Evolutionary conservation across 2,113 vertebrate genomes (phyloP).

Genomic region (Aegypius monachus): DNA sequence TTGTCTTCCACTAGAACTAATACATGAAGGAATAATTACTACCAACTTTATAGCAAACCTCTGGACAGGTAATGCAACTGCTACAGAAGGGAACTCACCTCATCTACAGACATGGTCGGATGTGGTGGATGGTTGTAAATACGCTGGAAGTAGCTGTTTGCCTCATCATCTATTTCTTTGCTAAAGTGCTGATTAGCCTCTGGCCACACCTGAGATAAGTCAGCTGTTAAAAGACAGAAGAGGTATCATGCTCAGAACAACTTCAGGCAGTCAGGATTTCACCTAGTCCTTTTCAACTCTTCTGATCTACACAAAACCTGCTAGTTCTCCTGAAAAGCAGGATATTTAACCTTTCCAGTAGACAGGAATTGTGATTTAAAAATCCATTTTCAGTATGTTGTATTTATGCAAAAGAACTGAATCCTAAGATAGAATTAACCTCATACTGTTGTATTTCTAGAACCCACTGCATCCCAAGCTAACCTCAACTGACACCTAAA

Average conservation of each 20-base stretch:
- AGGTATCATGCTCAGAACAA: not conserved
- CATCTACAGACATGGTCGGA: slow-evolving; percentile 99
- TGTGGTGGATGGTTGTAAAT: slow-evolving; percentile 99
- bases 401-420: not conserved
- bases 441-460: not conserved
- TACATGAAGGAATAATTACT: not conserved
- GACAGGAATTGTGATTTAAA: not conserved
- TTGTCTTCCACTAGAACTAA: not conserved
- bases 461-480: not conserved
- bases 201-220: slow-evolving; percentile 99
- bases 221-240: slow-evolving; percentile 77
- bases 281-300: not conserved
- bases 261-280: not conserved
- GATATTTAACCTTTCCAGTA: not conserved
- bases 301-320: not conserved
- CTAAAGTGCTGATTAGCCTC: slow-evolving; percentile 99
- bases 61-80: not conserved
- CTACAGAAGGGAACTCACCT: slow-evolving; percentile 75
- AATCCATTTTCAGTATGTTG: not conserved
- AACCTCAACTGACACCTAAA: not conserved
- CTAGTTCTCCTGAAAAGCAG: not conserved
- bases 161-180: slow-evolving; percentile 99
- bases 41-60: not conserved
- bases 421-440: not conserved
- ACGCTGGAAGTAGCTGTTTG: slow-evolving; percentile 98